Conservation (phyloP, 2,797 vertebrate genomes). For the Sebastes iracundus region DNA sequence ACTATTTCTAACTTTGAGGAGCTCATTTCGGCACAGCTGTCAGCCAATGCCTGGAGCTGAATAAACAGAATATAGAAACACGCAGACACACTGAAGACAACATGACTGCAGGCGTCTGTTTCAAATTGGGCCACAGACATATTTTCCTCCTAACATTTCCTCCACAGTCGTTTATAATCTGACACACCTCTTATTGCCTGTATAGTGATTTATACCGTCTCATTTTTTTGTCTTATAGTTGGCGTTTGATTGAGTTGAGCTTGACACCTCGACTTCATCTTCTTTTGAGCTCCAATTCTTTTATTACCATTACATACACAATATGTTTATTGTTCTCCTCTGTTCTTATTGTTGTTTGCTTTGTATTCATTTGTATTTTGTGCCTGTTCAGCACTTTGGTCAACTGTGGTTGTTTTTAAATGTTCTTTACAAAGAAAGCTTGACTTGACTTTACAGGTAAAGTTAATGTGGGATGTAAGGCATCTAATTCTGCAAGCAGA, state of each 20-base stretch:
- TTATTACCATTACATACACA: too few species aligned
- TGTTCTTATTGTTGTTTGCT: too few species aligned
- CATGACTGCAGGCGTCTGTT: conserved; percentile 50
- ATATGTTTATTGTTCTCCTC: too few species aligned
- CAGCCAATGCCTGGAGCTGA: conserved; percentile 63
- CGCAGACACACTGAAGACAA: conserved; percentile 46
- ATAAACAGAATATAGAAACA: conserved; percentile 62
- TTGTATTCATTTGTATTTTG: too few species aligned
- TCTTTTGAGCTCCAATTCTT: too few species aligned
- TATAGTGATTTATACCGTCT: conserved; percentile 10
- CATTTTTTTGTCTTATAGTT: not conserved
- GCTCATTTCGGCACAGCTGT: conserved; percentile 66
- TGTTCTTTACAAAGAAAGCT: too few species aligned
- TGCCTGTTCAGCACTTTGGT: too few species aligned
- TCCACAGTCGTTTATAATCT: conserved; percentile 14
- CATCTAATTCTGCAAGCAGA: not conserved
- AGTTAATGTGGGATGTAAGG: conserved; percentile 29
- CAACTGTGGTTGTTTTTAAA: too few species aligned
- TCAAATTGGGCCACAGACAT: conserved; percentile 55
- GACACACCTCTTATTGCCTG: conserved; percentile 17
- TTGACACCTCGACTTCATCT: too few species aligned
- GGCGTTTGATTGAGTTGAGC: too few species aligned
- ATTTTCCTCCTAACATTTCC: conserved; percentile 14
- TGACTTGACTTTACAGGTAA: conserved; percentile 12
- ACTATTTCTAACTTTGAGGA: conserved; percentile 50